Conservation (phyloP, 2,888 invertebrate genomes). For the Hirtodrosophila histrioides region DNA sequence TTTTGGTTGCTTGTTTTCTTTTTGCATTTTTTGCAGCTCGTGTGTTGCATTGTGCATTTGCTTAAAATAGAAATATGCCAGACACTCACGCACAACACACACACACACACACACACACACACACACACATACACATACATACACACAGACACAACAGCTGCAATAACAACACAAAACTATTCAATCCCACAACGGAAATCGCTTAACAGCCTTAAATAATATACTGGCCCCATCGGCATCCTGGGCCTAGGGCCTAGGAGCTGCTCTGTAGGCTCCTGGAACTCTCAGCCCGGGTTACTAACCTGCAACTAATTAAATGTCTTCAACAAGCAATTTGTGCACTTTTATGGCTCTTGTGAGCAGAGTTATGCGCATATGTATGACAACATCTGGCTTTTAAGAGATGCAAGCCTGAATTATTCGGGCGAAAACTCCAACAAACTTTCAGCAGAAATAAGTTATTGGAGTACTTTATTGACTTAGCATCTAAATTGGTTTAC, state of each 20-base stretch:
- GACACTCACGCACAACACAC: slow-evolving; percentile 55
- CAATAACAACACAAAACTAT: slow-evolving; percentile 49
- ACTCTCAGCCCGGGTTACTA: slow-evolving; percentile 13
- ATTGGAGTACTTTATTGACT: too few relatives aligned
- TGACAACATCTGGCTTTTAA: neutral
- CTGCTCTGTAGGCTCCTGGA: too few relatives aligned
- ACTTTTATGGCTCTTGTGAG: slow-evolving; percentile 47
- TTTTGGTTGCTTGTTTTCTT: slow-evolving; percentile 31
- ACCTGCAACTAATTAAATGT: slow-evolving; percentile 55
- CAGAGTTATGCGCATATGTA: slow-evolving; percentile 26
- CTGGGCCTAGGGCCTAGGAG: neutral
- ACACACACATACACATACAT: slow-evolving; percentile 24
- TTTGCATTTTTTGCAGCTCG: slow-evolving; percentile 18
- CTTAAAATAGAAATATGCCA: slow-evolving; percentile 75
- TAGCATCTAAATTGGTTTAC: neutral
- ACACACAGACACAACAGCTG: slow-evolving; percentile 2
- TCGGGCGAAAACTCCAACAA: too few relatives aligned
- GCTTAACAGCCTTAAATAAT: slow-evolving; percentile 65
- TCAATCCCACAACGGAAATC: slow-evolving; percentile 73
- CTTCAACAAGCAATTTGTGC: slow-evolving; percentile 26
- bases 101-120: neutral
- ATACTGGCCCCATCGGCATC: slow-evolving; percentile 23
- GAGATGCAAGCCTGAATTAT: too few relatives aligned
- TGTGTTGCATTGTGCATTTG: slow-evolving; percentile 59
- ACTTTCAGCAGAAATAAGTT: too few relatives aligned